phyloP scores from a whole-genome alignment of 2,797 vertebrate genomes.

The Myotis vivesi region DNA sequence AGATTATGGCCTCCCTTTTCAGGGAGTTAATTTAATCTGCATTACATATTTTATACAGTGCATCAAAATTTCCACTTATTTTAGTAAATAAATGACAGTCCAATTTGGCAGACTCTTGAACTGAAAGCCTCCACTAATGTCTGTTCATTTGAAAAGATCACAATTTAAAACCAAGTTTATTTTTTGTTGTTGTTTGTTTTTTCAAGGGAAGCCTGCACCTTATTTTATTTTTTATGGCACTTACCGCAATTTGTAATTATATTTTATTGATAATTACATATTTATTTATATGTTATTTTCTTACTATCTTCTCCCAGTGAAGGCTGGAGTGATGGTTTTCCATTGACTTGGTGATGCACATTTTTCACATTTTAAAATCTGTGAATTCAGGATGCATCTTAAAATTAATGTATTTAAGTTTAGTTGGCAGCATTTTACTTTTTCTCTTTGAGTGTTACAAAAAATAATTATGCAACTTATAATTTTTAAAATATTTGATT shows the following conservation, averaged over 20 bases:
- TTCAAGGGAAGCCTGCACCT: not conserved
- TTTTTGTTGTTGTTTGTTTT: no score
- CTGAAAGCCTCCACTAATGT: not conserved
- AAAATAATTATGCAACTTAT: not conserved
- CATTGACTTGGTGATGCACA: not conserved
- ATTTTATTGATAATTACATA: slow-evolving; percentile 4
- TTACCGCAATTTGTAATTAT: not conserved
- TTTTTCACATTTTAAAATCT: not conserved
- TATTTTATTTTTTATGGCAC: not conserved
- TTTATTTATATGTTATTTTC: not conserved
- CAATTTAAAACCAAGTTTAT: not conserved
- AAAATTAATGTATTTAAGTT: not conserved
- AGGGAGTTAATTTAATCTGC: not conserved
- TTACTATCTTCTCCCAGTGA: not conserved
- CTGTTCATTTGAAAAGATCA: slow-evolving; percentile 15
- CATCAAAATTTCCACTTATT: not conserved
- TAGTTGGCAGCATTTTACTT: not conserved
- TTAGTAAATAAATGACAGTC: not conserved
- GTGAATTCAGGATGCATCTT: not conserved
- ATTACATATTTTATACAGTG: not conserved
- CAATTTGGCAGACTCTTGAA: slow-evolving; percentile 4
- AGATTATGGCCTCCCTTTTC: not conserved
- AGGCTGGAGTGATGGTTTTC: not conserved
- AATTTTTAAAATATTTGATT: not conserved
- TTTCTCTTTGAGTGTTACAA: not conserved